Base-by-base conservation (phyloP, 92 coral and sea anemone species). In the Phenganax marumi region DNA sequence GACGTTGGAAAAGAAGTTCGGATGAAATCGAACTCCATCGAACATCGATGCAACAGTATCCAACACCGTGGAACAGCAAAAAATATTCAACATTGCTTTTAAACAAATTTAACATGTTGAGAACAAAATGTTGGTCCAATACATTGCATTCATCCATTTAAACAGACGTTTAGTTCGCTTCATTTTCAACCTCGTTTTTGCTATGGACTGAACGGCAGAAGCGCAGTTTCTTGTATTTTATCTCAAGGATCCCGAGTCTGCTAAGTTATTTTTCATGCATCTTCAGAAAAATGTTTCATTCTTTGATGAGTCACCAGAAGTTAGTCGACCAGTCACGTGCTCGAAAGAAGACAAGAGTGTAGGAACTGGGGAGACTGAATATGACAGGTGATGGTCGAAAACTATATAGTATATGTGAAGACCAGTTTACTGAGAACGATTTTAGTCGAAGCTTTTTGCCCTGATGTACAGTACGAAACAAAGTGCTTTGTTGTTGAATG, bases 331-430 rank as follows among this genome's bases (percentile, higher is more conserved):
- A 19, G 84, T 89, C 6, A 64, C 84, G 25, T 89, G 88, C 17
- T 86, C 76, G 16, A 91, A 83, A 63, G 90, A 76, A 66, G 98
- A 94, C 58, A 85, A 90, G 71, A 81, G 81, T 25, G 91, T 93
- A 48, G 93, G 98, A 95, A 94, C 98, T 8, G 89, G 91, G 48
- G 98, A 92, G 76, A 92, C 95, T 1, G 92, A 90, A 50, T 94
- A 78, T 85, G 95, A 94, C 50, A 92, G 89, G 98, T 94, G 68
- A 51, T 13, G 7, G 12, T 54, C 10, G 22, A 24, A 50, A 26
- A 6, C 12, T 19, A 47, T 23, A 19, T n/a, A 10, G 17, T 52
- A 4, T n/a, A 12, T 33, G 43, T 33, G 43, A 33, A 33, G 43
- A 5, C 43, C 5, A 33, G 43, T 33, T 33, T 33, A 33, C 43